Evolutionary conservation across 2,113 vertebrate genomes (phyloP).

Genomic region (Verasper variegatus): DNA sequence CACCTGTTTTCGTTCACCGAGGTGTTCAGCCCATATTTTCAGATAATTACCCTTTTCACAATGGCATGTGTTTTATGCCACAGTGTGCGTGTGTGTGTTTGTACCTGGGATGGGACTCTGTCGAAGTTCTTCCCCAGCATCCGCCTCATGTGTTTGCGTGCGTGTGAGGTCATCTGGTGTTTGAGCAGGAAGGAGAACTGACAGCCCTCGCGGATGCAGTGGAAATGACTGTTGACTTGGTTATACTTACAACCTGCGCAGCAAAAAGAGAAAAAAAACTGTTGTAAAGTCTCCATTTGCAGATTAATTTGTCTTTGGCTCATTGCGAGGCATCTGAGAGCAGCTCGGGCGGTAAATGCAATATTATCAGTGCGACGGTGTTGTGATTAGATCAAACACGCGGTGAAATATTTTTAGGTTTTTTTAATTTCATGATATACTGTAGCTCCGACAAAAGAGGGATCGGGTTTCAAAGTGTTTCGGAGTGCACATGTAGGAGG

Average conservation of each 20-base stretch:
- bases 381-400: conserved; percentile 65
- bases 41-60: conserved; percentile 44
- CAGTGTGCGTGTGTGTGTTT: not conserved
- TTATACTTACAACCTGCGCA: conserved; percentile 97
- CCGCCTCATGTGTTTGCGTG: conserved; percentile 98
- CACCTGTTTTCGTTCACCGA: conserved; percentile 8
- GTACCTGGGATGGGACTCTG: conserved; percentile 93
- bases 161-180: conserved; percentile 99
- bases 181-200: conserved; percentile 99
- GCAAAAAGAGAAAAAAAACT: not conserved
- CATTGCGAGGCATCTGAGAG: conserved; percentile 22
- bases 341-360: conserved; percentile 27
- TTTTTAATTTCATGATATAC: conserved; percentile 69
- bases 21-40: conserved; percentile 29
- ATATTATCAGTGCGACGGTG: conserved; percentile 42
- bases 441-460: conserved; percentile 67
- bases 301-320: conserved; percentile 47
- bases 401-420: conserved; percentile 62
- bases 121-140: conserved; percentile 99
- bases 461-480: conserved; percentile 73
- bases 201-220: conserved; percentile 98
- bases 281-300: conserved; percentile 33
- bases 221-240: conserved; percentile 99
- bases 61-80: conserved; percentile 4
- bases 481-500: conserved; percentile 75